Percentiles rank a stretch among this genome's conserved stretches.
These are phyloP conservation scores for Gypaetus barbatus DNA, from an alignment of 2,797 vertebrate genomes.

Conservation along the genomic window DNA sequence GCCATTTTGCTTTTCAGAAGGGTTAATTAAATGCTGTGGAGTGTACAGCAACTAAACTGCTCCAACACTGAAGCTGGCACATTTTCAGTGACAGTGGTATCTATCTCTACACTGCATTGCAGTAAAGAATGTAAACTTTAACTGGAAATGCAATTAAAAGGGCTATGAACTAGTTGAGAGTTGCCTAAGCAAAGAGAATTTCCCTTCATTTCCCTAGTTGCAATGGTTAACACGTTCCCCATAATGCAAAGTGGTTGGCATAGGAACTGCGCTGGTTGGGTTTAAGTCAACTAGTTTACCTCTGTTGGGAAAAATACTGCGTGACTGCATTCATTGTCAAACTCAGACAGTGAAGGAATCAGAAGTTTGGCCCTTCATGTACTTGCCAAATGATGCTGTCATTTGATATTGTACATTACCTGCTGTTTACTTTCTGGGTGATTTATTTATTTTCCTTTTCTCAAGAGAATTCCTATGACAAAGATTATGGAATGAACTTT, in stretches of 20 bases:
- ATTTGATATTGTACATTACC: background rate
- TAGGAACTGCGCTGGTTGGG: background rate
- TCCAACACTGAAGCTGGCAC: background rate
- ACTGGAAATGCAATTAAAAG: background rate
- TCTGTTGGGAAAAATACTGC: background rate
- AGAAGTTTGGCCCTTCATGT: background rate
- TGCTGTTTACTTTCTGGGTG: background rate
- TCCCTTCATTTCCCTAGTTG: background rate
- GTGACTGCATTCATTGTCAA: background rate
- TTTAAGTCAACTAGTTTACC: background rate
- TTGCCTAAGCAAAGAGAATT: background rate
- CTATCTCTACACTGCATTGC: background rate
- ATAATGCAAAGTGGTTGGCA: background rate
- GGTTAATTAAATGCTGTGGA: background rate
- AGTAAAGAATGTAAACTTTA: background rate
- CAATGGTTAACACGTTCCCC: too few relatives aligned
- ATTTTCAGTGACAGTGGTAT: background rate
- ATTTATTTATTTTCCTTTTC: background rate
- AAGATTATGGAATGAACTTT: background rate
- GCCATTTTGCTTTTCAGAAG: background rate
- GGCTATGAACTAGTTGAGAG: background rate
- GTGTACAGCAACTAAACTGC: background rate
- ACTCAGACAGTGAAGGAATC: background rate
- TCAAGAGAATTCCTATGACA: background rate
- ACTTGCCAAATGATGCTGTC: background rate